Conservation (phyloP, 2,888 invertebrate species). For the Dolichopus griseipennis region DNA sequence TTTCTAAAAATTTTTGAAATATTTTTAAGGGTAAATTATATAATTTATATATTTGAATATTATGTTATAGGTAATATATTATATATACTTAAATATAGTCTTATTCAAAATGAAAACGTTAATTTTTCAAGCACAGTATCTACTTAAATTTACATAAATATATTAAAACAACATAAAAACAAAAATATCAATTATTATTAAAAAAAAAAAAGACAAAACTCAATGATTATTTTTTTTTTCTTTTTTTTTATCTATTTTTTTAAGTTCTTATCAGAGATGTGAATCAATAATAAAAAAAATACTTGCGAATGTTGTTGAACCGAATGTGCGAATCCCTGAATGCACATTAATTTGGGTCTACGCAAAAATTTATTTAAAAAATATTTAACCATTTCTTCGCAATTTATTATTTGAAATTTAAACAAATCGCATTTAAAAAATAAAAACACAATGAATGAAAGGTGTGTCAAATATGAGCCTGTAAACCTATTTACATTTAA, state of each 20-base stretch:
- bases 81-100: background rate
- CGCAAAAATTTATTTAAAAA: constrained; percentile 7
- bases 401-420: background rate
- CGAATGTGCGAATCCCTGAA: constrained; percentile 3
- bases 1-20: background rate
- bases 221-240: constrained; percentile 8
- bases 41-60: background rate
- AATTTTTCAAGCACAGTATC: background rate
- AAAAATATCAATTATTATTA: background rate
- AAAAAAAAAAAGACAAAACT: constrained; percentile 10
- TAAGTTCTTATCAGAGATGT: constrained; percentile 9
- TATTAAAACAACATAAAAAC: background rate
- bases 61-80: background rate
- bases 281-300: background rate
- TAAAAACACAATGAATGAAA: background rate
- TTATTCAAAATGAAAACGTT: background rate
- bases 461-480: background rate
- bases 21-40: constrained; percentile 1
- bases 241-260: constrained; percentile 8
- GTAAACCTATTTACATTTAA: background rate
- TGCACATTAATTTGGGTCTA: constrained; percentile 1
- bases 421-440: background rate
- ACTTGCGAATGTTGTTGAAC: background rate
- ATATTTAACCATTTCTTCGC: background rate
- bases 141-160: background rate